phyloP scores from a whole-genome alignment of 2,113 vertebrate genomes.

The Nothoprocta pentlandii region DNA sequence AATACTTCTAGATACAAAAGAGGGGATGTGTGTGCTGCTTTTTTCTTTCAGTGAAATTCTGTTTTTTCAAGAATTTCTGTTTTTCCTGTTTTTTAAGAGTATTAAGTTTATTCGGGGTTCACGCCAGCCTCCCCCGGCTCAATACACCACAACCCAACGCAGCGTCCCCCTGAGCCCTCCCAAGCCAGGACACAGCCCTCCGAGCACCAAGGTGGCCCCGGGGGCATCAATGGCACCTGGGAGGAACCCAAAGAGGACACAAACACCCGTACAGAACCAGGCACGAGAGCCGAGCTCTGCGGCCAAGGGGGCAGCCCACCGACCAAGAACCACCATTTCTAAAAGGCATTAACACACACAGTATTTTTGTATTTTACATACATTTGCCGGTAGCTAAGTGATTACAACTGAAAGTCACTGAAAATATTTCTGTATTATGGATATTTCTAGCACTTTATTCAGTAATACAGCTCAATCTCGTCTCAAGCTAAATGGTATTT shows the following conservation, averaged over 20 bases:
- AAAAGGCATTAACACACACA: accelerated
- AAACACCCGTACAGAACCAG: not conserved
- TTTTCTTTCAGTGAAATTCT: not conserved
- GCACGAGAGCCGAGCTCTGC: not conserved
- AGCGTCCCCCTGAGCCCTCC: not conserved
- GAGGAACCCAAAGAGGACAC: not conserved
- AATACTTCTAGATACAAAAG: not conserved
- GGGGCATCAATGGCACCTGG: not conserved
- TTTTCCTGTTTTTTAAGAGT: not conserved
- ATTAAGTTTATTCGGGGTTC: not conserved
- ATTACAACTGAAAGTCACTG: not conserved
- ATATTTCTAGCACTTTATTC: not conserved
- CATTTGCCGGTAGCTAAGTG: not conserved
- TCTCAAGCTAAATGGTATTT: not conserved
- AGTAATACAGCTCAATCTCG: not conserved
- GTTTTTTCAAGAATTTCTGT: not conserved
- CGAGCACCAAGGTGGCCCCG: accelerated
- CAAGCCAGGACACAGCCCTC: not conserved
- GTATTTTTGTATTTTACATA: too few species aligned
- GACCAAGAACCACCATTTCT: accelerated
- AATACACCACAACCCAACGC: not conserved
- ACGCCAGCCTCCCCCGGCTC: not conserved
- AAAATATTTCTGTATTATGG: not conserved
- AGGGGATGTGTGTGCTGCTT: not conserved
- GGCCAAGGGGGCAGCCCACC: not conserved